phyloP scores from a whole-genome alignment of 2,888 invertebrate genomes.

The Noctua pronuba region DNA sequence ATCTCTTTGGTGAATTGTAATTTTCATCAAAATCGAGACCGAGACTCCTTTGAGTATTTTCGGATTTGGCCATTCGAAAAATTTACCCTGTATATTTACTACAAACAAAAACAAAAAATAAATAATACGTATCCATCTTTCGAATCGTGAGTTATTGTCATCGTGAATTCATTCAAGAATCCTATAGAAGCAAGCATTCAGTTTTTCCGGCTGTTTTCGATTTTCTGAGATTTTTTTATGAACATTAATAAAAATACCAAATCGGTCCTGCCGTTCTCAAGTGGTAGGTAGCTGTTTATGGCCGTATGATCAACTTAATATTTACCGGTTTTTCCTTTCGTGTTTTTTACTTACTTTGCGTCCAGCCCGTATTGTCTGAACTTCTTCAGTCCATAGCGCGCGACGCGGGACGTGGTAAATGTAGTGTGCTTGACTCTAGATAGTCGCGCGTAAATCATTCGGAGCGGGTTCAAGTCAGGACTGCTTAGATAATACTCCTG shows the following conservation, averaged over 20 bases:
- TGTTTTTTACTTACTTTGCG: constrained; percentile 61
- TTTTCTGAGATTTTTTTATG: neutral
- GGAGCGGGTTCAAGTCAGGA: constrained; percentile 71
- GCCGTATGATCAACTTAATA: neutral
- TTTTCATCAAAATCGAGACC: neutral
- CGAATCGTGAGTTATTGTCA: neutral
- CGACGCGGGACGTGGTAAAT: constrained; percentile 68
- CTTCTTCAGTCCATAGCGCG: constrained; percentile 67
- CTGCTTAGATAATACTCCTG: constrained; percentile 74
- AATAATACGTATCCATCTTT: neutral
- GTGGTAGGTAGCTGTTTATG: neutral
- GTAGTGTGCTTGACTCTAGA: constrained; percentile 72
- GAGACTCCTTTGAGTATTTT: neutral
- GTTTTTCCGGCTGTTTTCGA: neutral
- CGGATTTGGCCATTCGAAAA: neutral
- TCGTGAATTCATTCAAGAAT: neutral
- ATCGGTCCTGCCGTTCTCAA: neutral
- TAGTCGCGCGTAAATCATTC: constrained; percentile 73
- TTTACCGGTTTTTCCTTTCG: neutral
- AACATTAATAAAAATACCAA: neutral
- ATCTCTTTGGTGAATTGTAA: neutral
- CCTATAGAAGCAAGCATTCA: neutral
- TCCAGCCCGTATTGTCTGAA: constrained; percentile 72
- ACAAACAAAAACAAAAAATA: neutral
- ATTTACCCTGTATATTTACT: too few species aligned